Conservation (phyloP, 2,888 invertebrate genomes). For the Sipunculus nudus region DNA sequence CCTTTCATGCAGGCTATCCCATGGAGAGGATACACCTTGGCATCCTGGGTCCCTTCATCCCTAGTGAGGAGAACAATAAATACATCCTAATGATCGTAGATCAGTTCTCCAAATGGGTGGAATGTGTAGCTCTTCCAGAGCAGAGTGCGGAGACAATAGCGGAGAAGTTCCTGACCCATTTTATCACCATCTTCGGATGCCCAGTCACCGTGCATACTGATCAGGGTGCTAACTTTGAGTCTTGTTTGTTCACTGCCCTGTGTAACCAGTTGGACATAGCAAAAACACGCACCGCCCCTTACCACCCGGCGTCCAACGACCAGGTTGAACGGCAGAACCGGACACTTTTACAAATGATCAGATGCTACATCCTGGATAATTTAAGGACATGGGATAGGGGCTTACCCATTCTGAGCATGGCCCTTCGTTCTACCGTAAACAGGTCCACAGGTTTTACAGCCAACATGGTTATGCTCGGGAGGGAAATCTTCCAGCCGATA, state of each 20-base stretch:
- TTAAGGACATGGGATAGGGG: no score
- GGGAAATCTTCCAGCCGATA: no score
- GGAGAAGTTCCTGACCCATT: neutral
- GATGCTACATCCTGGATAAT: no score
- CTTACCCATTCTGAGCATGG: no score
- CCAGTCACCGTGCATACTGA: neutral
- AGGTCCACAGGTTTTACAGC: no score
- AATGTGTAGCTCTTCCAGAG: neutral
- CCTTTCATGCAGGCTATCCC: neutral
- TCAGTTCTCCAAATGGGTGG: neutral
- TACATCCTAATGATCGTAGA: slow-evolving; percentile 4
- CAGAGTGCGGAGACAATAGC: neutral
- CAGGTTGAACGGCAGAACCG: no score
- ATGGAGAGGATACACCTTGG: neutral
- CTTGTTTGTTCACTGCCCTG: neutral
- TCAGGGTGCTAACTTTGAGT: neutral
- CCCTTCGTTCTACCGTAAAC: no score
- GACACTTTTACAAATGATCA: no score
- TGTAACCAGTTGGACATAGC: neutral
- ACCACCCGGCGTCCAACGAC: neutral
- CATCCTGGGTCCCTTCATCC: neutral
- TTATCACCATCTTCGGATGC: neutral
- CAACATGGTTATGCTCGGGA: no score
- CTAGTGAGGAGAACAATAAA: neutral
- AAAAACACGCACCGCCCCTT: neutral